Conservation (phyloP, 2,797 vertebrate species). For the Prunella strophiata region DNA sequence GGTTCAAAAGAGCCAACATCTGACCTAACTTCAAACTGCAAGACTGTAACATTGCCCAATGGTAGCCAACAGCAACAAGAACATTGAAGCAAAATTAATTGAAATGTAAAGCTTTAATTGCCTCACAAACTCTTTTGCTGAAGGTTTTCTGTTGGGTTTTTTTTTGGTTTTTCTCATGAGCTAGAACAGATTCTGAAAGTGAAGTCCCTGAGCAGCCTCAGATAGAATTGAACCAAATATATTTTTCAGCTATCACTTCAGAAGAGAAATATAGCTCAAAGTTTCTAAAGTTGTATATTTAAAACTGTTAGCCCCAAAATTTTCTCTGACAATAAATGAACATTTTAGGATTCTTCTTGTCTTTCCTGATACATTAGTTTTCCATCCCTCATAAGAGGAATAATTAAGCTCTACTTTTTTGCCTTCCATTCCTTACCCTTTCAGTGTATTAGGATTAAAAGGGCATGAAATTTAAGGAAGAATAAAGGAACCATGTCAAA, state of each 20-base stretch:
- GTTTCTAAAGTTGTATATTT: neutral
- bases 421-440: neutral
- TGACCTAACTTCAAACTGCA: neutral
- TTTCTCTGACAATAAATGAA: neutral
- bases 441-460: neutral
- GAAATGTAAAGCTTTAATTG: neutral
- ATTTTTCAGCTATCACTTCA: neutral
- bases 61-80: neutral
- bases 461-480: neutral
- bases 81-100: neutral
- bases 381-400: neutral
- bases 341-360: neutral
- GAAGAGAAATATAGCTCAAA: neutral
- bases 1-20: neutral
- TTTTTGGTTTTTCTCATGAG: rapidly evolving
- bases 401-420: neutral
- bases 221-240: neutral
- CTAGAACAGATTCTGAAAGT: neutral
- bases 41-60: neutral
- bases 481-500: neutral
- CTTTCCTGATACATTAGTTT: neutral
- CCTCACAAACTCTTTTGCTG: neutral
- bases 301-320: neutral
- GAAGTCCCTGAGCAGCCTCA: neutral
- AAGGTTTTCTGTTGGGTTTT: rapidly evolving